Base-by-base conservation (phyloP, 1,140 invertebrate species). In the Formica selysi region DNA sequence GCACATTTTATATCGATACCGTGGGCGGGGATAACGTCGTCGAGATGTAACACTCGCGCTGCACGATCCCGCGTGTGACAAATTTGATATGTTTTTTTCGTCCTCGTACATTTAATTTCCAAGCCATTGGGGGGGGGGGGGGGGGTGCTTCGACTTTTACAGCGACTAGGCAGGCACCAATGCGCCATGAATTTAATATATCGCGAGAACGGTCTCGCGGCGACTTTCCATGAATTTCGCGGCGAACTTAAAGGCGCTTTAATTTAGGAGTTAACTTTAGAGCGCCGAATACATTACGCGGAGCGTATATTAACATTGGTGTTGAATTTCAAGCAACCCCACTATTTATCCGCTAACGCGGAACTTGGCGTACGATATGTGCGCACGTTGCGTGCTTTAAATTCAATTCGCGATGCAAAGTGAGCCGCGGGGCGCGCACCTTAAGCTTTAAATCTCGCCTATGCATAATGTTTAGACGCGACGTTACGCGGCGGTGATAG, bases 261-360 rank as follows among this genome's bases (percentile, higher is more conserved):
- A 83, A 83, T 83, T 83, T 83, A 83, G 79, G 79, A 83, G 79
- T 83, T 73, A 83, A 83, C 79, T 74, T 83, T 83, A 61, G 73
- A 83, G 68, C 68, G 54, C 68, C 68, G 68, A 83, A 83, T 83
- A 83, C 79, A 73, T 83, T 83, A 83, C 68, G 41, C 79, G 26
- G n/a, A 59, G 79, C 67, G 79, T 83, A 61, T 83, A 83, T 83
- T 83, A 83, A 83, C 79, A 83, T 83, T 26, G 79, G 68, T 54
- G 68, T 83, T 83, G 68, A 74, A 74, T 83, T 83, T 83, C 79
- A 74, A 61, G 19, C 44, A 44, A 57, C 29, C n/a, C 13, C n/a
- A n/a, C 79, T 73, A 61, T 81, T 81, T 73, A 73, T 81, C 67
- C 67, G 38, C 38, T 44, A 62, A 83, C 79, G 54, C 54, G 68